Base-by-base conservation (phyloP, 2,113 vertebrate species). In the Erythrocercus mccallii region DNA sequence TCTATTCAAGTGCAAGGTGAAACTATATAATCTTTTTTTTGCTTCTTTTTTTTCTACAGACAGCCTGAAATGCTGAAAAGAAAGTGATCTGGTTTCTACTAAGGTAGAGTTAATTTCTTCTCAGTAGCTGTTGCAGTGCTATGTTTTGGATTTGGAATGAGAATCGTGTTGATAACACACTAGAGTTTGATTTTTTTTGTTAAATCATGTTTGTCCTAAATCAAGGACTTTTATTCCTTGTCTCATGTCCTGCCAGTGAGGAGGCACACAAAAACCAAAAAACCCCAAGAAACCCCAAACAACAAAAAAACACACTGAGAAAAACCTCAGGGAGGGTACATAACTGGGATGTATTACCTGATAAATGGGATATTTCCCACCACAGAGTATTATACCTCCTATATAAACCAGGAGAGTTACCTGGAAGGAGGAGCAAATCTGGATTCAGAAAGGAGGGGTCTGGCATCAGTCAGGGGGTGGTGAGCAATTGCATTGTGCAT, bases 391-490 rank as follows among this genome's bases (percentile, higher is more conserved):
- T 7, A 38, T 45, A 28, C 2, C 7, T 45, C 11, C 7, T 22
- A 5, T 18, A 45, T 27, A 33, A 64, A 64, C 9, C 14, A 33
- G 38, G 11, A 7, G 33, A 54, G 4, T 54, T 54, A 18, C 40
- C 18, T 0, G 0, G n/a, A 38, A 47, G 28, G 18, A 38, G 23
- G 6, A 28, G 23, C 23, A 18, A 18, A 17, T n/a, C n/a, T 54
- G 40, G 7, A 12, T 38, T 64, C 0, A 0, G 40, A 28, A 23
- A 61, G 16, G 2, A 1, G 1, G 2, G 3, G 2, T 70, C 23
- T 40, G 24, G 30, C 19, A 40, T 47, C 24, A 33, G 10, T 47
- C 24, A 74, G n/a, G 47, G 12, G 10, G 24, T 13, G 15, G 15
- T 65, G 30, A 48, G 10, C 19, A 30, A 40, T 48, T 56, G 28